These are phyloP conservation scores for Sminthopsis crassicaudata DNA, from an alignment of 2,113 vertebrate species.

Conservation along the genomic window DNA sequence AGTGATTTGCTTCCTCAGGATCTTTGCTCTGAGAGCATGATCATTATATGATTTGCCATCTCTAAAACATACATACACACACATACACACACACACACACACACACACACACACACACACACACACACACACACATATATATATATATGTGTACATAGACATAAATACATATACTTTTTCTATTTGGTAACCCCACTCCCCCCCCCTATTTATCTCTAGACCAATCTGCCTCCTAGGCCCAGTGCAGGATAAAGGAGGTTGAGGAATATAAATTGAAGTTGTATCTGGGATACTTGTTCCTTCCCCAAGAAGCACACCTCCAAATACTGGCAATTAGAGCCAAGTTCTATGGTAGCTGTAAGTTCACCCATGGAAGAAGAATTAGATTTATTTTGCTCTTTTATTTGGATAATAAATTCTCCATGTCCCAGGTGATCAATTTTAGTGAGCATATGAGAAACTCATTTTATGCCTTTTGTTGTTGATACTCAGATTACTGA, in stretches of 20 bases:
- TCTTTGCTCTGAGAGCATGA: neutral
- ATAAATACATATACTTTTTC: neutral
- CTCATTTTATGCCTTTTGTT: neutral
- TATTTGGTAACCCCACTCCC: neutral
- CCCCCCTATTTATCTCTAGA: neutral
- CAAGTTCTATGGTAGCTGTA: neutral
- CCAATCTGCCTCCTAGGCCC: neutral
- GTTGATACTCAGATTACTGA: neutral
- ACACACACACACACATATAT: no score
- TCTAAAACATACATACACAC: no score
- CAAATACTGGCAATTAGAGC: neutral
- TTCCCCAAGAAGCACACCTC: neutral
- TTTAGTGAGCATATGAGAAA: neutral
- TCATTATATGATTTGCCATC: neutral
- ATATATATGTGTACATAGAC: no score
- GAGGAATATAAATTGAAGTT: neutral
- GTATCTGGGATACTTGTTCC: neutral
- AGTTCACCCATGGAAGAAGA: neutral
- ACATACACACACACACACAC: no score
- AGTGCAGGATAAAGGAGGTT: neutral
- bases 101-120: no score
- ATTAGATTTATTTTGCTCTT: neutral
- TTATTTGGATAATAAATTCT: neutral
- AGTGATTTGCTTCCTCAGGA: neutral
- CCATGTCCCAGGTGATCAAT: neutral